Base-by-base conservation (phyloP, 2,888 invertebrate genomes). In the Mythimna ferrago region DNA sequence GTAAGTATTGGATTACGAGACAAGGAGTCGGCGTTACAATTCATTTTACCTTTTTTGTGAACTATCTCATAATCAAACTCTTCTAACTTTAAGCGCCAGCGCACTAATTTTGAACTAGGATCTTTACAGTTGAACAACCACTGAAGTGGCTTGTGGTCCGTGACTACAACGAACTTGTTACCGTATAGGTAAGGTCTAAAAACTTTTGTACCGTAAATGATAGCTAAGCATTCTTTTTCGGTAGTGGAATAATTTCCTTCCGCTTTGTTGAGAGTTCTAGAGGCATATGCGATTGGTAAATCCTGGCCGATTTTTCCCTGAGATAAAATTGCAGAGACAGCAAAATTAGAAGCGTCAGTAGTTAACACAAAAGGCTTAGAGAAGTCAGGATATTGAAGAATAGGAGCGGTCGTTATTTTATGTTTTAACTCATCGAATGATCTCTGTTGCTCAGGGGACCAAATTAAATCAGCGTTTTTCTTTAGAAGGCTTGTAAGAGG, bases 61-160 rank as follows among this genome's bases (percentile, higher is more conserved):
- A 41, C 41, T 41, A 41, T 41, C 41, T 41, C 11, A 41, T 41
- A 41, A 41, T 11, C 41, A 41, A 41, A 58, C 6, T 58, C 58
- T 48, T 58, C 58, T 5, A 48, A 6, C 16, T 35, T 67, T 48
- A 68, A 19, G 0, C 61, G 38, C 53, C 61, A 61, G 14, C 53
- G 61, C 21, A 68, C 2, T 9, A 41, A n/a, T 19, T 38, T 67
- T 6, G 51, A 60, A 41, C 61, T 41, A 2, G 68, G 61, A 7
- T 54, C 61, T 32, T 62, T 68, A 7, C 61, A 68, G 0, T 68
- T 68, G 9, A 68, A 69, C 6, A 68, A 14, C 62, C 68, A 61
- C 11, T 62, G 68, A 14, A 62, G 62, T 14, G 62, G 38, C 2
- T 62, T 68, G 7, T 68, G 67, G 11, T 60, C 66, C 0, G 57